phyloP scores from a whole-genome alignment of 2,797 vertebrate genomes.

The Falco columbarius region DNA sequence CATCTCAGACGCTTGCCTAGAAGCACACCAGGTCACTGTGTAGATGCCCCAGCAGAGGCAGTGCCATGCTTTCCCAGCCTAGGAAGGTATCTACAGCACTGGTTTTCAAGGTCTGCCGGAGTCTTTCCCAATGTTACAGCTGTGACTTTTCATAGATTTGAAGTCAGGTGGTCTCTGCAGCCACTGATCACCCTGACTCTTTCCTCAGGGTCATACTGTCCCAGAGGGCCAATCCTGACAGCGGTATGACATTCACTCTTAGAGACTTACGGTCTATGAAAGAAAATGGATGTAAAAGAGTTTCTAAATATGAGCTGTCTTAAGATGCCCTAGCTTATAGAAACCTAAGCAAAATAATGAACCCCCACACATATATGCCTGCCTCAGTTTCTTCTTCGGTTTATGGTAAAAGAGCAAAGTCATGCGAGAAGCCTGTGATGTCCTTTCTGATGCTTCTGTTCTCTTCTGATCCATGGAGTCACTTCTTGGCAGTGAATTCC shows the following conservation, averaged over 20 bases:
- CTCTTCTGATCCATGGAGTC: not conserved
- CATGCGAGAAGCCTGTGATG: not conserved
- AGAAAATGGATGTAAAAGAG: not conserved
- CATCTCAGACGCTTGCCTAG: not conserved
- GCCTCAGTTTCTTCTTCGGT: not conserved
- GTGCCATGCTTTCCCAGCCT: not conserved
- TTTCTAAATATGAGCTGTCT: not conserved
- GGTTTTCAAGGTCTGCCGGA: not conserved
- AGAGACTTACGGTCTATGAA: not conserved
- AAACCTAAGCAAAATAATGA: not conserved
- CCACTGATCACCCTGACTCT: not conserved
- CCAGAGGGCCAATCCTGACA: not conserved
- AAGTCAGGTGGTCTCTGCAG: not conserved
- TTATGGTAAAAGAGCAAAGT: not conserved
- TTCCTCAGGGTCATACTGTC: not conserved
- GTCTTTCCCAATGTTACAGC: not conserved
- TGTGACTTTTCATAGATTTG: not conserved
- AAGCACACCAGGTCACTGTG: fast-evolving
- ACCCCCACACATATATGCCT: not conserved
- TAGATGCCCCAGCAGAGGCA: not conserved
- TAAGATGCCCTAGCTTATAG: not conserved
- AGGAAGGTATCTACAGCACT: not conserved
- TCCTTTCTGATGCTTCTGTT: not conserved
- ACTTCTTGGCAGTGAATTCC: not conserved
- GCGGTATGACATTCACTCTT: not conserved